Conservation (phyloP, 1,140 invertebrate species). For the Magallana angulata region DNA sequence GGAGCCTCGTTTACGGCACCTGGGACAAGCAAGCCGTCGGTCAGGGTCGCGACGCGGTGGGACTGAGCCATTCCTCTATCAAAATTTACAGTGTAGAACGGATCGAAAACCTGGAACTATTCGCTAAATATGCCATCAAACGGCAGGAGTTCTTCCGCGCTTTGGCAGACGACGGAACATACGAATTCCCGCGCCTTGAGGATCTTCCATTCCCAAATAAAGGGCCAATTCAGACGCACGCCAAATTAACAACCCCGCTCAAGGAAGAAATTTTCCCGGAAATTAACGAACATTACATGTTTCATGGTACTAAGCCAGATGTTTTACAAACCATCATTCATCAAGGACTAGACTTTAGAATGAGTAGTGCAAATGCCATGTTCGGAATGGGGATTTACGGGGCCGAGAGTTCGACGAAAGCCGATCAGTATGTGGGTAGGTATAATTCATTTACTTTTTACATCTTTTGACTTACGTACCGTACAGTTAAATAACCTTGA, state of each 20-base stretch:
- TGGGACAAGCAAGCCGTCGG: slow-evolving; percentile 55
- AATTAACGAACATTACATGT: slow-evolving; percentile 67
- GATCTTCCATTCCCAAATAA: slow-evolving; percentile 41
- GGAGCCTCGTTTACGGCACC: slow-evolving; percentile 48
- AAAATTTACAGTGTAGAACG: slow-evolving; percentile 54
- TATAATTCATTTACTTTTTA: background rate
- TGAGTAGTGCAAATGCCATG: slow-evolving; percentile 55
- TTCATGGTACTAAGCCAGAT: slow-evolving; percentile 63
- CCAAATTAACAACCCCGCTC: background rate
- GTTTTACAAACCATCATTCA: slow-evolving; percentile 48
- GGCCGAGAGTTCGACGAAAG: slow-evolving; percentile 65
- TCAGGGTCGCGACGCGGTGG: slow-evolving; percentile 52
- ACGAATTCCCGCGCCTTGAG: slow-evolving; percentile 31
- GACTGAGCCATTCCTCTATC: slow-evolving; percentile 51
- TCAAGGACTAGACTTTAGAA: slow-evolving; percentile 56
- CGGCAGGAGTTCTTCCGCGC: slow-evolving; percentile 43
- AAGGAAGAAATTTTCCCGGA: slow-evolving; percentile 51
- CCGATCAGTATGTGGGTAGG: slow-evolving; percentile 67
- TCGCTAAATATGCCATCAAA: slow-evolving; percentile 49
- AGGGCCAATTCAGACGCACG: slow-evolving; percentile 40
- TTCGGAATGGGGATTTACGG: slow-evolving; percentile 63
- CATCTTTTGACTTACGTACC: too few species aligned
- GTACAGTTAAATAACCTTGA: background rate
- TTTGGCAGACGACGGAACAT: slow-evolving; percentile 23
- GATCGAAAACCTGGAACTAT: slow-evolving; percentile 58